phyloP scores from a whole-genome alignment of 2,797 vertebrate genomes.

The Corythornis leucogaster region DNA sequence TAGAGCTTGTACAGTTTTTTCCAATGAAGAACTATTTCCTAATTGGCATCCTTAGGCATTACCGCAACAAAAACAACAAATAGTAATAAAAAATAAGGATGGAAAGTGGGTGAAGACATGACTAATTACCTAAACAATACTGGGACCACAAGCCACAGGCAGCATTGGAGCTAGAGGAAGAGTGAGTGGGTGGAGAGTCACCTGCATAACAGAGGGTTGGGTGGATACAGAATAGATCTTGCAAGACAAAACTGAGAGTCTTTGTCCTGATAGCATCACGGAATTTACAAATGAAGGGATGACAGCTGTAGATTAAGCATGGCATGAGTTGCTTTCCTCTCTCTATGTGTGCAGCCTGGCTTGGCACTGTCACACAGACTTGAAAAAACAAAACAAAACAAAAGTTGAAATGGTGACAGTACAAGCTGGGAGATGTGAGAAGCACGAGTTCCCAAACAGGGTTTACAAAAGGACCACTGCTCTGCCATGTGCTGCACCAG shows the following conservation, averaged over 20 bases:
- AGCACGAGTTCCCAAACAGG: not conserved
- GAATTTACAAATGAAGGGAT: conserved; percentile 55
- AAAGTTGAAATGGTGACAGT: not conserved
- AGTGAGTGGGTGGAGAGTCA: conserved; percentile 26
- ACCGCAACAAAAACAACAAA: conserved; percentile 29
- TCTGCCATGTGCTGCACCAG: not conserved
- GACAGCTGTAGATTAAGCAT: conserved; percentile 16
- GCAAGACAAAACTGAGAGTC: conserved; percentile 38
- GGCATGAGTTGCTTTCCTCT: conserved; percentile 4
- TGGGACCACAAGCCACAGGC: conserved; percentile 54
- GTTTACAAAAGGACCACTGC: not conserved
- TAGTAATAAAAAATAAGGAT: conserved; percentile 32
- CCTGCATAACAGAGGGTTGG: conserved; percentile 10
- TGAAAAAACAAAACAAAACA: not conserved
- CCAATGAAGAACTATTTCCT: not conserved
- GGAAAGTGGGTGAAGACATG: conserved; percentile 22
- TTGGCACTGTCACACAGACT: not conserved
- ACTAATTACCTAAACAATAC: conserved; percentile 50
- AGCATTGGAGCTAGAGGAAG: not conserved
- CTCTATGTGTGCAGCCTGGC: not conserved
- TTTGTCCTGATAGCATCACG: conserved; percentile 51
- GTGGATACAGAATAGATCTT: not conserved
- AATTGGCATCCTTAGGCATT: conserved; percentile 19
- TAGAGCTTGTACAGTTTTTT: not conserved
- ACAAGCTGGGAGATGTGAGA: not conserved